Evolutionary conservation across 2,113 vertebrate genomes (phyloP), one percentile per base, ranked within the genome.

Genomic region (Heterotilapia buettikoferi): DNA sequence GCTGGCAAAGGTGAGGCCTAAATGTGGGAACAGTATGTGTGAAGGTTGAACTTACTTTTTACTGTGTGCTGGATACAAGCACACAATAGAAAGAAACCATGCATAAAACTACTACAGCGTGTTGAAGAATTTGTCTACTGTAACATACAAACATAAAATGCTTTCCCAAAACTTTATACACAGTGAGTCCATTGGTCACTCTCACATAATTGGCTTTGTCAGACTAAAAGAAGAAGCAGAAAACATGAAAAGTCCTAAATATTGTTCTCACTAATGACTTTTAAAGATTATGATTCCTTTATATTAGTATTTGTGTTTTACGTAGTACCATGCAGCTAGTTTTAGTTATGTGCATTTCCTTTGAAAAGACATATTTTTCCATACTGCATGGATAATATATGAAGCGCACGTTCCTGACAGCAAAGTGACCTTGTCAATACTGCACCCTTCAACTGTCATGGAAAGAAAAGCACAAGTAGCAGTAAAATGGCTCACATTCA

Each of bases 1-100:
- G 94, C 84, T 99, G 92, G 96, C 97, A 84, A 99, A 99, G 98
- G 98, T 99, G 90, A 78, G 81, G 19, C 43, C 12, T 21, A 2
- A 33, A 33, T n/a, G 7, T 5, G 26, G 6, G 18, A 52, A 21
- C 71, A 3, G 9, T 76, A 29, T 50, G 26, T 18, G 16, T 50
- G 71, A 76, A 47, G 71, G 71, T 50, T 29, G 16, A 29, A 50
- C 14, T 19, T 7, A 47, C 26, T 19, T 50, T 45, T 10, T 76
- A 47, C 26, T 19, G 6, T 76, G 24, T 47, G 24, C 24, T 76
- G 6, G 14, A 76, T 76, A 71, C 38, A 43, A 71, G 5, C n/a
- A 43, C 31, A 38, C 18, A 7, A 2, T n/a, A 66, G 61, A 43
- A 24, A 71, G 66, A 43, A 71, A 71, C 0, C 36, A 16, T 24